Percentiles rank a stretch among this genome's conserved stretches.
These are phyloP conservation scores for Aphodius sticticus DNA, from an alignment of 2,888 invertebrate genomes.

Conservation along the genomic window DNA sequence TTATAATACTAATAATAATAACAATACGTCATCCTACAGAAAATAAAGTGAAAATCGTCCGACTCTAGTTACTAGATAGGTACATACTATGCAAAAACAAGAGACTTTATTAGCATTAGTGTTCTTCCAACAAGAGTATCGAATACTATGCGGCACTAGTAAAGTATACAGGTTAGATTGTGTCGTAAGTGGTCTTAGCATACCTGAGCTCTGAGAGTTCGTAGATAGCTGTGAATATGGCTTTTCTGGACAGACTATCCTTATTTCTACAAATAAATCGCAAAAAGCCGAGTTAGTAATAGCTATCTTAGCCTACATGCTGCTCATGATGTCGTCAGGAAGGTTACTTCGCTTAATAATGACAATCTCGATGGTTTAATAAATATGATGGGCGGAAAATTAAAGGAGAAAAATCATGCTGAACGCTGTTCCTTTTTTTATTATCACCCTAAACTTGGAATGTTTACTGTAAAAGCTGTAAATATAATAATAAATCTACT, in stretches of 20 bases:
- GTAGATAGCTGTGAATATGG: slow-evolving; percentile 77
- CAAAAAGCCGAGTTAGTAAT: slow-evolving; percentile 60
- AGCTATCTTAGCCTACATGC: slow-evolving; percentile 44
- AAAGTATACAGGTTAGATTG: background rate
- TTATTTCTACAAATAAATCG: slow-evolving; percentile 69
- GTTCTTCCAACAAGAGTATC: background rate
- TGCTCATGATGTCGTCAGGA: slow-evolving; percentile 27
- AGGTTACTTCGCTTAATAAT: background rate
- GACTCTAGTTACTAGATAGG: background rate
- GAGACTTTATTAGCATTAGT: background rate
- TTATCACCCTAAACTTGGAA: background rate
- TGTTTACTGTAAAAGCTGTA: background rate
- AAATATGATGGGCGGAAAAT: slow-evolving; percentile 6
- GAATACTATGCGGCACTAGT: background rate
- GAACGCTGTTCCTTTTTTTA: background rate
- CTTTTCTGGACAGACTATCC: slow-evolving; percentile 81
- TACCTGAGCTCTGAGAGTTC: slow-evolving; percentile 79
- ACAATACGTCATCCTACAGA: background rate
- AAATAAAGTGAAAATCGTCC: background rate
- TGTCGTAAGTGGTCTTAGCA: slow-evolving; percentile 37
- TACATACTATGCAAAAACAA: background rate
- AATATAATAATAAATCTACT: slow-evolving; percentile 4
- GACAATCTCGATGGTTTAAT: slow-evolving; percentile 1
- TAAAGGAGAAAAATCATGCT: slow-evolving; percentile 13
- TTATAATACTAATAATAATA: background rate